These are phyloP conservation scores for Pseudorhiza aurosa DNA, from an alignment of 30 jellyfish, hydroid and myxozoan genomes.

Conservation along the genomic window DNA sequence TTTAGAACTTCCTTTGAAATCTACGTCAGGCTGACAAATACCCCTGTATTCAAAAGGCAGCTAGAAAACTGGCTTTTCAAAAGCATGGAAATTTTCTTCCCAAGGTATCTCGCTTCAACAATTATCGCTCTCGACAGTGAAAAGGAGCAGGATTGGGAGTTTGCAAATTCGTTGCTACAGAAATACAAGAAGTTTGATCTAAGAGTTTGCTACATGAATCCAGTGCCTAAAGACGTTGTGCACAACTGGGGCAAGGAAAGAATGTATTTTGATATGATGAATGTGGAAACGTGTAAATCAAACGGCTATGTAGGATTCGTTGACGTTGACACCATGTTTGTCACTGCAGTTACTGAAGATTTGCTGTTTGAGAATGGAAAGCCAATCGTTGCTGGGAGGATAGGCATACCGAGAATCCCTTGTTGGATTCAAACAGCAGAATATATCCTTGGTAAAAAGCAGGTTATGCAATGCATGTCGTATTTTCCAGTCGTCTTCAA, in stretches of 20 bases:
- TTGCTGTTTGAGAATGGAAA: slow-evolving; percentile 38
- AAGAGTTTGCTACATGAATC: slow-evolving; percentile 22
- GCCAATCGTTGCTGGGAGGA: slow-evolving; percentile 43
- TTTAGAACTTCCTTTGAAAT: slow-evolving; percentile 6
- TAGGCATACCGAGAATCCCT: slow-evolving; percentile 46
- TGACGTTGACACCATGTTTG: slow-evolving; percentile 52
- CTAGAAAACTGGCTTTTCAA: slow-evolving; percentile 32
- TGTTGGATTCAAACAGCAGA: slow-evolving; percentile 56
- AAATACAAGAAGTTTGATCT: neutral
- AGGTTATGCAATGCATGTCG: slow-evolving; percentile 67
- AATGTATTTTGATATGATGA: slow-evolving; percentile 54
- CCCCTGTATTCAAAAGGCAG: neutral
- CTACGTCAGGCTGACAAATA: slow-evolving; percentile 31
- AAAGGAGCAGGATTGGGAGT: slow-evolving; percentile 27
- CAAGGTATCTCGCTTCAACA: slow-evolving; percentile 34
- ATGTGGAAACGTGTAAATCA: slow-evolving; percentile 26
- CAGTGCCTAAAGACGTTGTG: slow-evolving; percentile 10
- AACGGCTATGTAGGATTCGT: slow-evolving; percentile 48
- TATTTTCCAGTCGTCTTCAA: slow-evolving; percentile 63
- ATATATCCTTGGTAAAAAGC: slow-evolving; percentile 39
- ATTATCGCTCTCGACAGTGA: slow-evolving; percentile 37
- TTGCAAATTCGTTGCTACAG: slow-evolving; percentile 4
- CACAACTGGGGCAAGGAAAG: slow-evolving; percentile 49
- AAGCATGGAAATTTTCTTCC: slow-evolving; percentile 40
- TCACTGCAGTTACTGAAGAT: slow-evolving; percentile 49